A percentile compares a stretch with the other conserved stretches of the same genome.
phyloP scores from a whole-genome alignment of 2,797 vertebrate species.

The Neoniphon sammara region DNA sequence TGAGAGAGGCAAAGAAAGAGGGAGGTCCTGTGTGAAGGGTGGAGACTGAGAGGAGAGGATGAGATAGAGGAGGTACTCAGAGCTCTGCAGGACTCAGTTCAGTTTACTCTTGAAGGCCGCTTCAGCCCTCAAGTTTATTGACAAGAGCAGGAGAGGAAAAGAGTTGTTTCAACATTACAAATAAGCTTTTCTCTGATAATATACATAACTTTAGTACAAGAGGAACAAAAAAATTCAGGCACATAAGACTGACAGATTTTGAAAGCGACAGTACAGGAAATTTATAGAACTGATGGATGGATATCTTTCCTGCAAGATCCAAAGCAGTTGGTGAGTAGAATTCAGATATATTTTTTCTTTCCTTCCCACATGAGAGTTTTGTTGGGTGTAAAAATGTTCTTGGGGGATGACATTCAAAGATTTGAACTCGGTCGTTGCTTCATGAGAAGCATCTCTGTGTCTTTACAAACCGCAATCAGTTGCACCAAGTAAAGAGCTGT shows the following conservation, averaged over 20 bases:
- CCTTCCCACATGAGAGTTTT: conserved; percentile 3
- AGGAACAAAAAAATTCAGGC: not conserved
- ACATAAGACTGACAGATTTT: not conserved
- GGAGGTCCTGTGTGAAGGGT: conserved; percentile 58
- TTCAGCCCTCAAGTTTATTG: conserved; percentile 17
- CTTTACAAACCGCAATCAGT: not conserved
- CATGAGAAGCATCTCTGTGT: not conserved
- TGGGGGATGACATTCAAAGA: not conserved
- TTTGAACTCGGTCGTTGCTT: conserved; percentile 9
- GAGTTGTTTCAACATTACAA: conserved; percentile 5
- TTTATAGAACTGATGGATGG: not conserved
- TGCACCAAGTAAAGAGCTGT: conserved; percentile 6
- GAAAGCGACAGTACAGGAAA: not conserved
- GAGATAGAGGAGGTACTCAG: conserved; percentile 28
- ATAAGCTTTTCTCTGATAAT: not conserved
- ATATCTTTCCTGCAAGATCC: conserved; percentile 14
- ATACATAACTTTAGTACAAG: not conserved
- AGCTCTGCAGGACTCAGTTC: conserved; percentile 23
- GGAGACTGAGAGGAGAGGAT: conserved; percentile 57
- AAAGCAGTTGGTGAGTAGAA: conserved; percentile 55
- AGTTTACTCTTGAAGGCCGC: conserved; percentile 34
- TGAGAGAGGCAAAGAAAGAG: conserved; percentile 36
- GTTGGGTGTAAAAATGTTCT: not conserved
- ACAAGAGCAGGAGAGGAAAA: not conserved
- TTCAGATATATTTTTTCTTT: not conserved